These are phyloP conservation scores for Harpagifer antarcticus DNA, from an alignment of 2,797 vertebrate species.

Conservation along the genomic window DNA sequence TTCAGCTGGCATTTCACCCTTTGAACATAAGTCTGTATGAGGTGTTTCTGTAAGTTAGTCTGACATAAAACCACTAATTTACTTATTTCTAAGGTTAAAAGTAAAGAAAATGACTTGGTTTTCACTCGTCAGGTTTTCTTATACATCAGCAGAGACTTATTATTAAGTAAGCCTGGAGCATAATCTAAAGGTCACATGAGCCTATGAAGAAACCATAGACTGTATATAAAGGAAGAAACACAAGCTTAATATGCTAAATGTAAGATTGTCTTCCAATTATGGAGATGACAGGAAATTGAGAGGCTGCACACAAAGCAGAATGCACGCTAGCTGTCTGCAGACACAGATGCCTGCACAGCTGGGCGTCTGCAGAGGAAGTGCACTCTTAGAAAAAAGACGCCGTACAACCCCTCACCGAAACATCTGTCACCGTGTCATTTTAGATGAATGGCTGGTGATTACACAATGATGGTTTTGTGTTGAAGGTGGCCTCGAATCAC, in stretches of 20 bases:
- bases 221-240: conserved; percentile 1
- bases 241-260: conserved; percentile 33
- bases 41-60: conserved; percentile 1
- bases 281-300: conserved; percentile 47
- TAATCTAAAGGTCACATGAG: conserved; percentile 26
- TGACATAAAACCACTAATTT: conserved; percentile 25
- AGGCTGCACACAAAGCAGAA: conserved; percentile 63
- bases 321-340: conserved; percentile 54
- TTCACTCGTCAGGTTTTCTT: background rate
- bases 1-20: conserved; percentile 33
- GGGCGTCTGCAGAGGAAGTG: conserved; percentile 63
- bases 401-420: conserved; percentile 57
- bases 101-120: conserved; percentile 19
- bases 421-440: conserved; percentile 73
- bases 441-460: conserved; percentile 75
- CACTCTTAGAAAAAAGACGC: conserved; percentile 57
- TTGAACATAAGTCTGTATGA: background rate
- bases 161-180: background rate
- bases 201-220: conserved; percentile 1
- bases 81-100: conserved; percentile 24
- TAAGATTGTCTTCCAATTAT: conserved; percentile 39
- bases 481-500: conserved; percentile 35
- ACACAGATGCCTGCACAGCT: conserved; percentile 75
- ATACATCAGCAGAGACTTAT: background rate
- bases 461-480: conserved; percentile 66